Evolutionary conservation across 2,797 vertebrate genomes (phyloP), one percentile per base, ranked within the genome.

Genomic region (Smutsia temminckii): DNA sequence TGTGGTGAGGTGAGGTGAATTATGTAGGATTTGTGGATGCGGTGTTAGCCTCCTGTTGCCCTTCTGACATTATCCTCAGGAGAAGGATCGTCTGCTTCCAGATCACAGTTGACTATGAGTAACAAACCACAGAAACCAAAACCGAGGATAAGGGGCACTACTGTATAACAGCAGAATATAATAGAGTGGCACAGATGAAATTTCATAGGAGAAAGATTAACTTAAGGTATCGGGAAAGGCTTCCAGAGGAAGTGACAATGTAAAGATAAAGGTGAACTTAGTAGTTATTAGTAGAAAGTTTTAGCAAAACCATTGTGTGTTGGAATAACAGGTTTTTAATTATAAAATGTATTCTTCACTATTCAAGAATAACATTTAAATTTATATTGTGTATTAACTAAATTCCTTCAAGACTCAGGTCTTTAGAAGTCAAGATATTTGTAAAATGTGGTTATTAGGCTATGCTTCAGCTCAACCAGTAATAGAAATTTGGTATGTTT

Each of bases 391-490:
- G 17, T 84, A 25, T 10, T 89, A 89, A 37, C 13, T 89, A 55
- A 79, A 85, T 63, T 79, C 40, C 13, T 94, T 71, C 12, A 55
- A 51, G 89, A 53, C 20, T 87, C 46, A 21, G 14, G 17, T 83
- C 32, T 95, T 91, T 46, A 64, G 13, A 93, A 86, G 40, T 85
- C n/a, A 90, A 49, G n/a, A 34, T 86, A 57, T 21, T 78, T 69
- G 14, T 21, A 49, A 59, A 83, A 51, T 77, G 17, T 20, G 4
- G 32, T 78, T 80, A 17, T 57, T 85, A 57, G 64, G 40, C 53
- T 75, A 6, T 64, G n/a, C 29, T 61, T 89, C 51, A 69, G n/a
- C 25, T 95, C 75, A 83, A 40, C 12, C 64, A 75, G 13, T 77
- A 64, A 27, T 42, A 57, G 66, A 81, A 63, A 91, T 49, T 94